Evolutionary conservation across 2,888 invertebrate species (phyloP), one percentile per base, ranked within the genome.

Genomic region (Cataglyphis albicans): DNA sequence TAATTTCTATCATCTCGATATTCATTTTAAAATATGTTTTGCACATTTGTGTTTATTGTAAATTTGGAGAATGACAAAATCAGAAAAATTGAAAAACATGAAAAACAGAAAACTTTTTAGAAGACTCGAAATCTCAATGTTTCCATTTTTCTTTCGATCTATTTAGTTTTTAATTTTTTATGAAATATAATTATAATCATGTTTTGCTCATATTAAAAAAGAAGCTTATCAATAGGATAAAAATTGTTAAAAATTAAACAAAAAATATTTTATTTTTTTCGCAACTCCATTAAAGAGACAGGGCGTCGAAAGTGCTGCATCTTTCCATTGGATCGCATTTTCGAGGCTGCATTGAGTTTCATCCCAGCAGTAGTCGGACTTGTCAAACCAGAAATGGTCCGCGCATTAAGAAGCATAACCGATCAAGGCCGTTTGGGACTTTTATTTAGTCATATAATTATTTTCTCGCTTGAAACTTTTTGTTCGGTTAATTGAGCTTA

Each of bases 351-450:
- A 68, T 5, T 5, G 57, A 18, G 15, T 72, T 41, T 78, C 12
- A 12, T 70, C 18, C 41, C 21, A 55, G 21, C 21, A 55, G 72
- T 18, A 80, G 59, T 59, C 44, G 21, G 59, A 72, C 73, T 78
- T 78, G 78, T 78, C 73, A 80, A 80, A 80, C 78, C 74, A 80
- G 78, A 80, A 80, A 80, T 80, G 59, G 35, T 12, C 73, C 25
- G 21, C 57, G 59, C 35, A 72, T 80, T 59, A 72, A 78, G 44
- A 44, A 59, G 44, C 44, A 59, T 72, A 73, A 73, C 78, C 21
- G 59, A 80, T 80, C 73, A 80, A 80, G 78, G 73, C 7, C 73
- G 32, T 80, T 25, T 18, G 35, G 3, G 6, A 80, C 12, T 73
- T 72, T 80, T 80, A 73, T 73, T 80, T 80, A 59, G 21, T 59